Evolutionary conservation across 2,888 invertebrate species (phyloP), one percentile per base, ranked within the genome.

Genomic region (Drosophila gaucha): DNA sequence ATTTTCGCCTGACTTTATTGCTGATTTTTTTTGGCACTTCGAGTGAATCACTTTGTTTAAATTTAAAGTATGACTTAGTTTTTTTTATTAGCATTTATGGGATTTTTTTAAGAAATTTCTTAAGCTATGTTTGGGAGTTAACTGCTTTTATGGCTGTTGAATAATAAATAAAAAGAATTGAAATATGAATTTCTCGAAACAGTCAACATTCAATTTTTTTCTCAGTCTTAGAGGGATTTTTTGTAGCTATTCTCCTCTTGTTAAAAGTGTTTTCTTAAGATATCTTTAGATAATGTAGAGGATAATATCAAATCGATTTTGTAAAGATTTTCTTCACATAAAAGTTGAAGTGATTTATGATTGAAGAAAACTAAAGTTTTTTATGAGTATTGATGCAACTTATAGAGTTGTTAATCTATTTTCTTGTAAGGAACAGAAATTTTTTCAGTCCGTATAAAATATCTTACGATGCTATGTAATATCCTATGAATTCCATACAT

Each of bases 1-100:
- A 67, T 69, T 67, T 79, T 50, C 43, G 41, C 38, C 56, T 44
- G 38, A n/a, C 18, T 14, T 35, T 26, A 2, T 31, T 20, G 18
- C 26, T 24, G 44, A 26, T 14, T 30, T 43, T 64, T 22, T 39
- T 55, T 65, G 35, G 24, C 26, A 59, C 12, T 67, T 72, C 77
- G 6, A 47, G n/a, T 26, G 67, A 76, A 76, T 31, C n/a, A 35
- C 18, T 31, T 75, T 70, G 47, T 50, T 39, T 2, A 0, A 46
- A 31, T 39, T 49, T 30, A 30, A 44, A 12, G 8, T 31, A 18
- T 33, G 20, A 44, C 3, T 43, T 30, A 8, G n/a, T 2, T 43
- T 65, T 28, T 43, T 24, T 8, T 35, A 26, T 36, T 10, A 35
- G n/a, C n/a, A 35, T 54, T 36, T 54, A 49, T 43, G 14, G 31